Conservation (phyloP, 1,140 invertebrate genomes). For the Grapholita molesta region DNA sequence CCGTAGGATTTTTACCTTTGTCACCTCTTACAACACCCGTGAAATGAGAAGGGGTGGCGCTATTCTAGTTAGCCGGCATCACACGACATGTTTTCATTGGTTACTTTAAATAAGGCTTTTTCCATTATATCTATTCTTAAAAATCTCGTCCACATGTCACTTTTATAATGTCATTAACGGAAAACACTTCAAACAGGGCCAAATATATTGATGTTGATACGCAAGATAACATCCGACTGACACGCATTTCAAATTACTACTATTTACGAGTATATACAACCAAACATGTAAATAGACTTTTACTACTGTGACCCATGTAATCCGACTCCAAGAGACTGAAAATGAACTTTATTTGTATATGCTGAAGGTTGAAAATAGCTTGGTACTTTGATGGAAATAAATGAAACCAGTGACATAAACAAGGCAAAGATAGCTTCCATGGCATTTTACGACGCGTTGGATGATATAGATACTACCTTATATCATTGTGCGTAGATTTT, state of each 20-base stretch:
- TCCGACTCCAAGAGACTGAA: neutral
- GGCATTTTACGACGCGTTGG: neutral
- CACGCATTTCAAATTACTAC: neutral
- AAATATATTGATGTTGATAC: neutral
- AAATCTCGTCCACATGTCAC: no score
- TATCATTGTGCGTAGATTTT: neutral
- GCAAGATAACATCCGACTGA: neutral
- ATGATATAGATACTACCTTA: neutral
- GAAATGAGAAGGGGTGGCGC: no score
- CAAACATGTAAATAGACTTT: neutral
- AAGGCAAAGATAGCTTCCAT: neutral
- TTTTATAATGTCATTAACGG: no score
- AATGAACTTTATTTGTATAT: neutral
- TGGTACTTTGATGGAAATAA: neutral
- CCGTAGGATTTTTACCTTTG: no score
- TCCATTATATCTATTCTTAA: no score
- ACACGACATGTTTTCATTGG: no score
- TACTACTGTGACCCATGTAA: neutral
- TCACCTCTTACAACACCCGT: no score
- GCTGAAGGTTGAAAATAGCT: neutral
- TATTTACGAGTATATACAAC: neutral
- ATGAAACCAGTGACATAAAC: neutral
- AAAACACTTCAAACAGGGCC: neutral
- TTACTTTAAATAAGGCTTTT: no score
- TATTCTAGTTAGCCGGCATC: no score